Evolutionary conservation across 2,113 vertebrate genomes (phyloP).

Genomic region (Lagopus leucura): DNA sequence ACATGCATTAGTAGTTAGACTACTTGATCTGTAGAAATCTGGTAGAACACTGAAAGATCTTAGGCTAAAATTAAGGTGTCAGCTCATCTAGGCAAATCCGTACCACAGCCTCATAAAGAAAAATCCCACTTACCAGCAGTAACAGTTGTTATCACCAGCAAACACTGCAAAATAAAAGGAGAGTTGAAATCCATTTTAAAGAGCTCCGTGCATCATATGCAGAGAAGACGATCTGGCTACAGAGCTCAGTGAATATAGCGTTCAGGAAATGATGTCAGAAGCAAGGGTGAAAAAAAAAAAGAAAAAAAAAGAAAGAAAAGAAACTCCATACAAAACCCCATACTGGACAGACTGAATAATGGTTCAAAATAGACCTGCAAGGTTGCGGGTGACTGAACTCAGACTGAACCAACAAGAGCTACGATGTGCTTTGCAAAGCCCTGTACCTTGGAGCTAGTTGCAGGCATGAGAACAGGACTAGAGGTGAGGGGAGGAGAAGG

Average conservation of each 20-base stretch:
- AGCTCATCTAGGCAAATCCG: constrained; percentile 13
- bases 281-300: constrained; percentile 31
- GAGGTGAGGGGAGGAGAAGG: not conserved
- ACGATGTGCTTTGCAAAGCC: constrained; percentile 32
- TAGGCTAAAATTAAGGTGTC: constrained; percentile 11
- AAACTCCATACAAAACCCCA: constrained; percentile 12
- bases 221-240: constrained; percentile 57
- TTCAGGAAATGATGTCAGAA: constrained; percentile 76
- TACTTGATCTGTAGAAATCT: not conserved
- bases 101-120: constrained; percentile 45
- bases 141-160: constrained; percentile 55
- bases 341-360: constrained; percentile 57
- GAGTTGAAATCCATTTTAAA: constrained; percentile 71
- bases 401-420: not conserved
- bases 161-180: constrained; percentile 46
- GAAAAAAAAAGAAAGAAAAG: constrained; percentile 15
- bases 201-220: constrained; percentile 59
- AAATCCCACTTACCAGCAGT: constrained; percentile 69
- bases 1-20: constrained; percentile 38
- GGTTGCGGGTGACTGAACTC: constrained; percentile 68
- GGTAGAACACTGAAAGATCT: not conserved
- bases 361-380: constrained; percentile 65
- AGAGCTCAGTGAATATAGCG: constrained; percentile 44
- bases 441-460: not conserved
- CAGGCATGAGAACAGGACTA: not conserved